Conservation (phyloP, 2,113 vertebrate genomes). For the Antennarius striatus region DNA sequence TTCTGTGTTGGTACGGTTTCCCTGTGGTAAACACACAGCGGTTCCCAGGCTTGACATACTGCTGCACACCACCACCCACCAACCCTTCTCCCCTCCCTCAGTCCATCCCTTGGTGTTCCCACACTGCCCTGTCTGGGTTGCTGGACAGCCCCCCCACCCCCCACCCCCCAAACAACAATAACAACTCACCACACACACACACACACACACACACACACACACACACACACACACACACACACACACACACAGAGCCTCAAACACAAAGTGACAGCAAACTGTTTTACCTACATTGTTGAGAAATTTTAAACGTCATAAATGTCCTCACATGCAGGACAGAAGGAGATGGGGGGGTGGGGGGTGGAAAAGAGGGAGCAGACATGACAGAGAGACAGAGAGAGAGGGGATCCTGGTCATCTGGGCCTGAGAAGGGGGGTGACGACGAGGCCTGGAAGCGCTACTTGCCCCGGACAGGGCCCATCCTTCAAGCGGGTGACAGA, state of each 20-base stretch:
- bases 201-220: slow-evolving; percentile 49
- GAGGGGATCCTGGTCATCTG: background rate
- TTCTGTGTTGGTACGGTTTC: slow-evolving; percentile 86
- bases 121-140: slow-evolving; percentile 75
- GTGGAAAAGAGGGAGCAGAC: background rate
- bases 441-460: slow-evolving; percentile 36
- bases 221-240: slow-evolving; percentile 55
- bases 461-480: slow-evolving; percentile 54
- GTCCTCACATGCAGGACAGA: slow-evolving; percentile 14
- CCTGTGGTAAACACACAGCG: slow-evolving; percentile 87
- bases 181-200: slow-evolving; percentile 30
- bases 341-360: background rate
- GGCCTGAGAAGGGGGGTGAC: slow-evolving; percentile 27
- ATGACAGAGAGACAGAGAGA: slow-evolving; percentile 7
- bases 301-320: slow-evolving; percentile 29
- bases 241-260: slow-evolving; percentile 1
- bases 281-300: background rate
- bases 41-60: slow-evolving; percentile 86
- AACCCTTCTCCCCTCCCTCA: slow-evolving; percentile 39
- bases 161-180: slow-evolving; percentile 23
- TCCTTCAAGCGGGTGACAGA: slow-evolving; percentile 74
- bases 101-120: slow-evolving; percentile 79
- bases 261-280: too few relatives aligned
- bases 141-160: slow-evolving; percentile 39
- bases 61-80: slow-evolving; percentile 35